Evolutionary conservation across 2,888 invertebrate species (phyloP), one percentile per base, ranked within the genome.

Genomic region (Ypsolopha scabrella): DNA sequence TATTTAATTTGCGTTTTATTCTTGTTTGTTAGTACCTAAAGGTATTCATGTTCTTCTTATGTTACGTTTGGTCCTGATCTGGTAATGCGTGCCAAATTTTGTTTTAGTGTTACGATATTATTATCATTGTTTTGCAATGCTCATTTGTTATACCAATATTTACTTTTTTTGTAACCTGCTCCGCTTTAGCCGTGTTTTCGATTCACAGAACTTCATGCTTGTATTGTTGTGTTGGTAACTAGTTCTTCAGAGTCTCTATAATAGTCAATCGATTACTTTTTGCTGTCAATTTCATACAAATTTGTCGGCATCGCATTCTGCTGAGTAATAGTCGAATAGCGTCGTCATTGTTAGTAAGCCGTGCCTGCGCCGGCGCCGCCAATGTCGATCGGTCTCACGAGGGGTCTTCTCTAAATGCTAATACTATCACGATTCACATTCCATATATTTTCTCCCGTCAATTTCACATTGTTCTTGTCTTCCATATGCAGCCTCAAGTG

Each of bases 371-470:
- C 41, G 37, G 9, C 36, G 37, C n/a, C 49, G 6, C 35, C 41
- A 43, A 41, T 36, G 46, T 46, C 46, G 46, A 41, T 47, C 47
- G 38, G 13, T 37, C 45, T 41, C 44, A 41, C 39, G 45, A 37
- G 36, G 41, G 44, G 8, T 38, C 49, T 38, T 45, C 52, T 41
- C 33, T 50, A 52, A 57, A 53, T 59, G 55, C 61, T 65, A 60
- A 68, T 71, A 63, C 59, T 60, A 63, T 67, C 66, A 63, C 63
- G 55, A 58, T 55, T 57, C 58, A 64, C 65, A 64, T 43, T 59
- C 57, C 51, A 53, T 55, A 46, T 62, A 67, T 75, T 74, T 75
- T 74, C 72, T 69, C 71, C 61, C 61, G 63, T 68, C 67, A 65
- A 57, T 67, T 64, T 60, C 58, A 69, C 68, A 70, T 70, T 72